These are phyloP conservation scores for Hozukius guyotensis DNA, from an alignment of 2,797 vertebrate species.

Conservation along the genomic window DNA sequence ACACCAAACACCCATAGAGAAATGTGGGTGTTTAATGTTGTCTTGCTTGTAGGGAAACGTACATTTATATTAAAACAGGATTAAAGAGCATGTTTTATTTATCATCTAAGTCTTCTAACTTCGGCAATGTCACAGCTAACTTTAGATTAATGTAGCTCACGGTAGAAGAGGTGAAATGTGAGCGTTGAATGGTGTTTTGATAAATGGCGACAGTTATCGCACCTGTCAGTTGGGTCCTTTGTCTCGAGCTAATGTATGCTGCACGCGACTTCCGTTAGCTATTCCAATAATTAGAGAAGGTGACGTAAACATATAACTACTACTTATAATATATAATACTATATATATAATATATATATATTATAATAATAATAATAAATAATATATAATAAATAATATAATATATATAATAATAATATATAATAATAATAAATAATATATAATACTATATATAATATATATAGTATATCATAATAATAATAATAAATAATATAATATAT, in stretches of 20 bases:
- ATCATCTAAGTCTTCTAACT: fast-evolving
- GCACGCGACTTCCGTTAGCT: background rate
- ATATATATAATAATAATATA: too few species aligned
- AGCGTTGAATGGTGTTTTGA: background rate
- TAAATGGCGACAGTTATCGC: background rate
- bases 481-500: too few species aligned
- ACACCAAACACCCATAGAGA: background rate
- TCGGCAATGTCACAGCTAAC: background rate
- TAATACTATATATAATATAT: too few species aligned
- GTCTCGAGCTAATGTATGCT: conserved; percentile 5
- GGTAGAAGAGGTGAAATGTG: too few species aligned
- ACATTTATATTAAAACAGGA: background rate
- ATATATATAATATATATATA: too few species aligned
- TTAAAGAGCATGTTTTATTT: background rate
- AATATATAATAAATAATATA: too few species aligned
- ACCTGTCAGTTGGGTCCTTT: conserved; percentile 52
- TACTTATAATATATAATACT: too few species aligned
- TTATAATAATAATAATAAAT: too few species aligned
- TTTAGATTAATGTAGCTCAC: background rate
- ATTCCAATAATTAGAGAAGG: too few species aligned
- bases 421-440: too few species aligned
- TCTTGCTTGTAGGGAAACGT: background rate
- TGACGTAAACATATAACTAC: too few species aligned
- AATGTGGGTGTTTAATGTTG: background rate
- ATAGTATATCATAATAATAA: too few species aligned